Conservation (phyloP, 2,797 vertebrate species). For the Etheostoma perlongum region DNA sequence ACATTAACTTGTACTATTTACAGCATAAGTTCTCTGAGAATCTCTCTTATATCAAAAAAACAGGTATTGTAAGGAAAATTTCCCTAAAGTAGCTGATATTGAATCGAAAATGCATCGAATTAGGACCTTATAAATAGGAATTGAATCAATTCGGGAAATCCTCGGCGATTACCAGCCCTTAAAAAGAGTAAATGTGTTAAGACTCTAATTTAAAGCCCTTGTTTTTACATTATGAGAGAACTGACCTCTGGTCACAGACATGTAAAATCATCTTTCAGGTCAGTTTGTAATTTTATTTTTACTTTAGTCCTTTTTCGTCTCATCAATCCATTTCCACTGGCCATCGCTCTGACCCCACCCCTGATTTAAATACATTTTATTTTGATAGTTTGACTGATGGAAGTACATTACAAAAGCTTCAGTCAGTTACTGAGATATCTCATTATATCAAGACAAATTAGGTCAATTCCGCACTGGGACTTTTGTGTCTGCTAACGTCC, state of each 20-base stretch:
- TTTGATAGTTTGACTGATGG: background rate
- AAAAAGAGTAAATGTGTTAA: background rate
- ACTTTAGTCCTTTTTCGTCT: background rate
- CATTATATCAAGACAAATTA: constrained; percentile 5
- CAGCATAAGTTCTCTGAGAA: no score
- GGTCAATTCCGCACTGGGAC: constrained; percentile 3
- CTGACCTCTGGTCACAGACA: background rate
- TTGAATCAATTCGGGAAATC: no score
- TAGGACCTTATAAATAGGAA: no score
- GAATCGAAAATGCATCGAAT: no score
- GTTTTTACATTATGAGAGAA: background rate
- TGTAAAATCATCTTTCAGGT: background rate
- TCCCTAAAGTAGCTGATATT: no score
- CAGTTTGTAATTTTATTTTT: background rate
- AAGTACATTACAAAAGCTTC: background rate
- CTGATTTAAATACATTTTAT: background rate
- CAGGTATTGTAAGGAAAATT: no score
- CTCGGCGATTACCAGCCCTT: no score
- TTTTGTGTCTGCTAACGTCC: constrained; percentile 24
- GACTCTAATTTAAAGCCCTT: background rate
- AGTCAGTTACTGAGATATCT: background rate
- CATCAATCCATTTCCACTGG: background rate
- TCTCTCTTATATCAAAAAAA: no score
- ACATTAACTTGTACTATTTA: no score
- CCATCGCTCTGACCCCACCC: no score